phyloP scores from a whole-genome alignment of 2,113 vertebrate genomes.

The Eptesicus fuscus region DNA sequence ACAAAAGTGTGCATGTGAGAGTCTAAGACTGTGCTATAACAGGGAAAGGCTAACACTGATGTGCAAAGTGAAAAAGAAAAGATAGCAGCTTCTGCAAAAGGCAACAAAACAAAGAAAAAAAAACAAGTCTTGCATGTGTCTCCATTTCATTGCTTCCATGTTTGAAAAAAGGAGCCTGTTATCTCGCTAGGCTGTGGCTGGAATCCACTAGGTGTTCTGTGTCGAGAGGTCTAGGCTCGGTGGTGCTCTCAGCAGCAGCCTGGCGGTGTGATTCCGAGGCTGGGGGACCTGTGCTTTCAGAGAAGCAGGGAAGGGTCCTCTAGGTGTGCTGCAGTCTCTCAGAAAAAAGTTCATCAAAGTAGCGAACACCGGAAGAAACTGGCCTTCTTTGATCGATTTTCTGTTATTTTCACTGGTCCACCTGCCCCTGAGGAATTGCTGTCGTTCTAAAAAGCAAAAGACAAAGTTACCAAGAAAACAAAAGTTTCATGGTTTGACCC shows the following conservation, averaged over 20 bases:
- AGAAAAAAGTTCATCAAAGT: conserved; percentile 87
- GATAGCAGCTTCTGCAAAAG: conserved; percentile 81
- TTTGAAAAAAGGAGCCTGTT: conserved; percentile 79
- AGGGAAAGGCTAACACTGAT: conserved; percentile 78
- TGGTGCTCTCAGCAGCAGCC: conserved; percentile 86
- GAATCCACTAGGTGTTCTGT: conserved; percentile 73
- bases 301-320: conserved; percentile 84
- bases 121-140: conserved; percentile 77
- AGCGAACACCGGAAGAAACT: conserved; percentile 95
- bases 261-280: conserved; percentile 81
- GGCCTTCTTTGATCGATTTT: conserved; percentile 95
- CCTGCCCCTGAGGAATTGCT: conserved; percentile 87
- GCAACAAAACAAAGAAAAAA: conserved; percentile 78
- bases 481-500: background rate
- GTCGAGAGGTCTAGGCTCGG: conserved; percentile 75
- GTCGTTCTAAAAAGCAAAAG: conserved; percentile 86
- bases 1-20: conserved; percentile 69
- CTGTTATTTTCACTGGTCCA: conserved; percentile 95
- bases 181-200: conserved; percentile 73
- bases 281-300: conserved; percentile 86
- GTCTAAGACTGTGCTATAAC: conserved; percentile 72
- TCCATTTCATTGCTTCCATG: conserved; percentile 81
- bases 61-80: conserved; percentile 84
- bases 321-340: conserved; percentile 84
- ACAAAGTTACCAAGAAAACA: conserved; percentile 23